phyloP scores from a whole-genome alignment of 2,113 vertebrate genomes.

The Odocoileus virginianus region DNA sequence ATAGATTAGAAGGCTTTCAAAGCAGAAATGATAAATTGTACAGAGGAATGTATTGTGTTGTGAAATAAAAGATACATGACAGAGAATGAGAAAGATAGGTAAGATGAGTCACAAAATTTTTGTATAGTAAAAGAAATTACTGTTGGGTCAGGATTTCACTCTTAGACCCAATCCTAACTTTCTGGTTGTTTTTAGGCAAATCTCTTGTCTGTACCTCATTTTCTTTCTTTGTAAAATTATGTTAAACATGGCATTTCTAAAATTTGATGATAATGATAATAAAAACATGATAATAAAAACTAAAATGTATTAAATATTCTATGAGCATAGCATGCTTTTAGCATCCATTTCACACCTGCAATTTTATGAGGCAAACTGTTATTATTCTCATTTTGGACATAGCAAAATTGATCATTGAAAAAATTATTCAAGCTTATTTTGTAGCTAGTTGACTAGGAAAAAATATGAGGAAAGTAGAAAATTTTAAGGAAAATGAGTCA shows the following conservation, averaged over 20 bases:
- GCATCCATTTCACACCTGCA: not conserved
- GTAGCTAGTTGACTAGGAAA: not conserved
- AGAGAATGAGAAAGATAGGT: not conserved
- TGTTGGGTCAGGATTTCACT: not conserved
- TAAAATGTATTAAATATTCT: not conserved
- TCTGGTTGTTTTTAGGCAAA: not conserved
- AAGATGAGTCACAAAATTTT: not conserved
- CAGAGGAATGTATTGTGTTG: not conserved
- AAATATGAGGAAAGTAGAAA: not conserved
- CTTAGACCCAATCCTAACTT: not conserved
- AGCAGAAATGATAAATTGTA: not conserved
- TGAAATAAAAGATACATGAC: not conserved
- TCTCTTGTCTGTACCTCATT: not conserved
- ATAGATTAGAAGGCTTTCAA: not conserved
- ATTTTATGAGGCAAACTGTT: not conserved
- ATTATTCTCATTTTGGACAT: not conserved
- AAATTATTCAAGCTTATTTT: constrained; percentile 23
- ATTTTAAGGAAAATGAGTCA: not conserved
- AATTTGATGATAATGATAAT: not conserved
- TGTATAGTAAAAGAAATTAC: not conserved
- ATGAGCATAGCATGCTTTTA: not conserved
- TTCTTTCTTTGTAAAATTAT: not conserved
- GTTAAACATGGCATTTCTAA: not conserved
- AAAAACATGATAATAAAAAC: not conserved
- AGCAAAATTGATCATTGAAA: not conserved